Evolutionary conservation across 2,888 invertebrate genomes (phyloP).

Genomic region (Tenodera sinensis): DNA sequence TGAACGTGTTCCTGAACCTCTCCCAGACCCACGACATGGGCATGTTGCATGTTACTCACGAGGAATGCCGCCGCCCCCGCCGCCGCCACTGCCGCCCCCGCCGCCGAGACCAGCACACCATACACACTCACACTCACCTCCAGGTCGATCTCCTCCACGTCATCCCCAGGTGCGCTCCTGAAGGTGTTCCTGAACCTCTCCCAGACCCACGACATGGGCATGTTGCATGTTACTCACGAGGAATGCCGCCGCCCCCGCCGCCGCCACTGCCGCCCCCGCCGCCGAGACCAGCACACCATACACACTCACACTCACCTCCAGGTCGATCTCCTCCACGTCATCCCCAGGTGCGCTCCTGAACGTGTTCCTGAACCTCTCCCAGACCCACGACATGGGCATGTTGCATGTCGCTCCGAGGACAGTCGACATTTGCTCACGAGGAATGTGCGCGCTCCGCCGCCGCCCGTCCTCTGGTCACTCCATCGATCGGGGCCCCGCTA

Average conservation of each 20-base stretch:
- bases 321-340: slow-evolving; percentile 22
- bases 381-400: slow-evolving; percentile 39
- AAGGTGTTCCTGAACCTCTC: slow-evolving; percentile 39
- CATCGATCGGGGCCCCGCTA: background rate
- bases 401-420: background rate
- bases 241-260: no score
- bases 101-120: no score
- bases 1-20: slow-evolving; percentile 39
- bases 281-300: no score
- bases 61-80: no score
- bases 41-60: no score
- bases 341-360: slow-evolving; percentile 34
- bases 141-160: slow-evolving; percentile 21
- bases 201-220: slow-evolving; percentile 40
- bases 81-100: no score
- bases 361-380: slow-evolving; percentile 39
- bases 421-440: no score
- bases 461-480: no score
- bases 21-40: slow-evolving; percentile 41
- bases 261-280: no score
- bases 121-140: slow-evolving; percentile 6
- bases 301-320: slow-evolving; percentile 3
- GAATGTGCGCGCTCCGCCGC: no score
- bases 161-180: slow-evolving; percentile 31
- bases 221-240: no score